Percentiles rank a stretch among this genome's conserved stretches.
Evolutionary conservation across 2,888 invertebrate species (phyloP).

Genomic region (Julus scanicus): DNA sequence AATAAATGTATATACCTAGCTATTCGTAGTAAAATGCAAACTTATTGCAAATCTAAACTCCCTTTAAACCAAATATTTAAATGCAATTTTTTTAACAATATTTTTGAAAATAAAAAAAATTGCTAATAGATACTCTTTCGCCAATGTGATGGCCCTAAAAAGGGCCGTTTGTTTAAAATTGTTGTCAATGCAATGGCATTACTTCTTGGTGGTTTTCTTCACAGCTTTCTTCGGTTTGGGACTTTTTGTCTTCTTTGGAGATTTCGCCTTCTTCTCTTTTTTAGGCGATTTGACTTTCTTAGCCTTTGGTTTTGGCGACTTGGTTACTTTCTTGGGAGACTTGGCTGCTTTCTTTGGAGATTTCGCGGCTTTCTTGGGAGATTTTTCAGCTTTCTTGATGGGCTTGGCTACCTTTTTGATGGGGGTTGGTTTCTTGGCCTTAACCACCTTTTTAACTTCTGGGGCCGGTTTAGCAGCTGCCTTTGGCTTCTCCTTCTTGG

Average conservation of each 20-base stretch:
- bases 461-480: constrained; percentile 46
- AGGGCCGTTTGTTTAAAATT: constrained; percentile 58
- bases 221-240: constrained; percentile 58
- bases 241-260: constrained; percentile 55
- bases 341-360: constrained; percentile 57
- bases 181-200: neutral
- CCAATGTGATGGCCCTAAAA: constrained; percentile 60
- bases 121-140: constrained; percentile 15
- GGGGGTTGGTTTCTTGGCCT: constrained; percentile 56
- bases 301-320: constrained; percentile 50
- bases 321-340: constrained; percentile 56
- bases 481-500: constrained; percentile 19
- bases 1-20: too few relatives aligned
- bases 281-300: too few relatives aligned
- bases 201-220: constrained; percentile 54
- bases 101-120: too few relatives aligned
- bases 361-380: constrained; percentile 57
- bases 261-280: constrained; percentile 58
- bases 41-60: too few relatives aligned
- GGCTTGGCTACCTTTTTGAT: constrained; percentile 57
- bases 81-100: too few relatives aligned
- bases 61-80: too few relatives aligned
- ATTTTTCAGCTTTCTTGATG: constrained; percentile 51
- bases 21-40: too few relatives aligned
- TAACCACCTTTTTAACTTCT: neutral